Evolutionary conservation across 53 echinoderm and acorn worm species (phyloP).

Genomic region (Glandiceps talaboti): DNA sequence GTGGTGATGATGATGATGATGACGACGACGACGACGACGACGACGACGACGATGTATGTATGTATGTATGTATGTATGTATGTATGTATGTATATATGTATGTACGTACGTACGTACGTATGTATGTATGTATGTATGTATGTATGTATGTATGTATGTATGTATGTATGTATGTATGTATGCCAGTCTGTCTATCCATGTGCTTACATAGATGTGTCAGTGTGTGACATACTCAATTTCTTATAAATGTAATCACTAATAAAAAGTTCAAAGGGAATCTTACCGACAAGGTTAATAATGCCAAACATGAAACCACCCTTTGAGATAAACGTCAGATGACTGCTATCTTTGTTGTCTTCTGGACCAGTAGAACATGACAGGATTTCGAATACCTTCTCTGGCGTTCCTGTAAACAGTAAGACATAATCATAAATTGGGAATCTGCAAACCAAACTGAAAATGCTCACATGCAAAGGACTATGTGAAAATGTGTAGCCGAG

Average conservation of each 20-base stretch:
- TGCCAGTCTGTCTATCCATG: neutral
- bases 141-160: no score
- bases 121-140: no score
- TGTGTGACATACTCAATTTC: neutral
- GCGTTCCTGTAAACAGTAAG: slow-evolving; percentile 29
- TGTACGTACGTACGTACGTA: no score
- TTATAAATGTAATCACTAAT: no score
- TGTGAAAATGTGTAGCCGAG: no score
- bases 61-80: no score
- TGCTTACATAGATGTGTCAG: neutral
- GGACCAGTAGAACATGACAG: slow-evolving; percentile 64
- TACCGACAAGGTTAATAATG: slow-evolving; percentile 90
- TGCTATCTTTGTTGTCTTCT: slow-evolving; percentile 36
- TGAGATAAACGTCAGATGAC: slow-evolving; percentile 75
- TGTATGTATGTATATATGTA: no score
- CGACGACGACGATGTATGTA: no score
- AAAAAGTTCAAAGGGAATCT: slow-evolving; percentile 19
- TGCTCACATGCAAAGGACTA: no score
- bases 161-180: no score
- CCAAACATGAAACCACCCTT: slow-evolving; percentile 82
- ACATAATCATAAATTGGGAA: neutral
- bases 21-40: no score
- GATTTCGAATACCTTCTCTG: slow-evolving; percentile 41
- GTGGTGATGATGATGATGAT: no score
- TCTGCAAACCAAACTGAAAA: neutral